Evolutionary conservation across 2,888 invertebrate species (phyloP), one percentile per base, ranked within the genome.

Genomic region (Campaea margaritaria): DNA sequence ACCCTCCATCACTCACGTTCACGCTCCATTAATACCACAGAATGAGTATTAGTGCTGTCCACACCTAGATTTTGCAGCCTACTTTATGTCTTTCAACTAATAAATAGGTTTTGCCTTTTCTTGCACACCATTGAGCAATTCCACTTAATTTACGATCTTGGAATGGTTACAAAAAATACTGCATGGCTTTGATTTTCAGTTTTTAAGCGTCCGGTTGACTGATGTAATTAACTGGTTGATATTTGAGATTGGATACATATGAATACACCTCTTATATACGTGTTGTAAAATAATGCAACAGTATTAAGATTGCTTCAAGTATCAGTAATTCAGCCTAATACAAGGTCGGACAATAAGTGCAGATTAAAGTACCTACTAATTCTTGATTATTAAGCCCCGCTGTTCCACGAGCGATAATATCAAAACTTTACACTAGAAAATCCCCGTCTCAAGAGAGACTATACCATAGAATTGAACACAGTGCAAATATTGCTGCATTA

Each of bases 61-160:
- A 27, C 41, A 36, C 57, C 41, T 48, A 21, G 13, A 28, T 31
- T 41, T 27, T 14, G 44, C 31, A n/a, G 21, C 39, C 47, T 44
- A 27, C 45, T 51, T 46, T 44, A 43, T 15, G 51, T 28, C n/a
- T 27, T 55, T 36, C 34, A 46, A 52, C 48, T 16, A 56, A 60
- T 64, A 52, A 62, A 61, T 64, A 49, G 43, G 50, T 53, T 65
- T 43, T 64, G 41, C 53, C 42, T 47, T 62, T 55, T 65, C 55
- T 59, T 55, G 52, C 42, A 43, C 58, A 58, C 34, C 45, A 62
- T 67, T 64, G 52, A 69, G 67, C 55, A 63, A 67, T 67, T 50
- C 56, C 31, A 65, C 61, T 66, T 65, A 65, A 66, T 67, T 60
- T 53, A 59, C 58, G 34, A 63, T 58, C 55, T 59, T 64, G 59